phyloP scores from a whole-genome alignment of 2,797 vertebrate species.

The Sebastes miniatus region DNA sequence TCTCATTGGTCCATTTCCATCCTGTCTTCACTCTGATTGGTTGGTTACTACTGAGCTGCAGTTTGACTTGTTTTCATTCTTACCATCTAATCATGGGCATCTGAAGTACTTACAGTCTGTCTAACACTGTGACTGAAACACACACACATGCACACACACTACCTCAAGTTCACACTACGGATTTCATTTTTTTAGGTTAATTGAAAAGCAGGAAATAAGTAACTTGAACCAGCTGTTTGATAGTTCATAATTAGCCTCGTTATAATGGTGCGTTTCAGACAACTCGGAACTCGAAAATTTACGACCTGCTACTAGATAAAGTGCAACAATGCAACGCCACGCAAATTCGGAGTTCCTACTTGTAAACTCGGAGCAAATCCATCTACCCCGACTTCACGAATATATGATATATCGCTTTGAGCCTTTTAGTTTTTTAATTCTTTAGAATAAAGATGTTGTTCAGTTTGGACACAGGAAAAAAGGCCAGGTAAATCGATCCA shows the following conservation, averaged over 20 bases:
- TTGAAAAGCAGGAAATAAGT: not conserved
- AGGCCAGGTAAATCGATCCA: not conserved
- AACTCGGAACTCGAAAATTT: too few relatives aligned
- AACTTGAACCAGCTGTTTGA: not conserved
- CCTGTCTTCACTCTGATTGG: slow-evolving; percentile 52
- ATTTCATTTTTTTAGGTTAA: not conserved
- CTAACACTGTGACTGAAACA: slow-evolving; percentile 12
- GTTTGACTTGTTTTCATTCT: slow-evolving; percentile 42
- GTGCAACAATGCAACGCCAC: not conserved
- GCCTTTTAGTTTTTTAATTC: not conserved
- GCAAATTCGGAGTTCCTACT: not conserved
- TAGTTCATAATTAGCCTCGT: not conserved
- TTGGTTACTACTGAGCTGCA: slow-evolving; percentile 37
- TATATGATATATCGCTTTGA: not conserved
- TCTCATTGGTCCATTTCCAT: slow-evolving; percentile 64
- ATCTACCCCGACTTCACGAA: too few relatives aligned
- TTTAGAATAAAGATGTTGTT: too few relatives aligned
- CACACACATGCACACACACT: not conserved
- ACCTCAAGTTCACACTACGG: not conserved
- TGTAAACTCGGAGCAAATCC: too few relatives aligned
- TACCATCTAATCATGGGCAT: slow-evolving; percentile 18
- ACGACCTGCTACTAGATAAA: too few relatives aligned
- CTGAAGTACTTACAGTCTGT: slow-evolving; percentile 15
- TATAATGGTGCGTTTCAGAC: not conserved
- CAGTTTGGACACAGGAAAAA: too few relatives aligned